Evolutionary conservation across 2,113 vertebrate species (phyloP), one percentile per base, ranked within the genome.

Genomic region (Notothenia coriiceps): DNA sequence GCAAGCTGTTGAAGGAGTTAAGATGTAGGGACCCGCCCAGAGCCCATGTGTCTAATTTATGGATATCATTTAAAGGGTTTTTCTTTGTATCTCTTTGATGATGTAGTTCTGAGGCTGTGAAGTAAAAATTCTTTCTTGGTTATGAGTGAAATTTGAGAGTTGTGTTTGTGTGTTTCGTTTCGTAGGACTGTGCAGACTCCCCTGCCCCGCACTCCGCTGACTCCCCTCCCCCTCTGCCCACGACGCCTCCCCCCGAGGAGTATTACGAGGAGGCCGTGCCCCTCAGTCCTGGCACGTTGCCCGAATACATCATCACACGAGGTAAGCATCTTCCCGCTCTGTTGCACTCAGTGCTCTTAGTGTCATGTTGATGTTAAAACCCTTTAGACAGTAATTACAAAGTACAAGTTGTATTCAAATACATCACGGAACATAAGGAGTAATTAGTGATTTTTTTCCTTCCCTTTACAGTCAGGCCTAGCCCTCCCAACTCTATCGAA

Each of bases 211-310:
- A 69, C 62, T 88, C 88, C 5, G 72, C 82, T 35, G 95, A 96
- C 82, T 93, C 94, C 40, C 96, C 98, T 75, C 98, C 98, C 0
- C 97, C 97, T 0, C 93, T 99, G 74, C 98, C 98, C 85, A 99
- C 95, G 68, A 98, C 97, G 2, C 97, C 97, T 50, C 97, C 97
- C 0, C 98, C 98, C 0, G 98, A 99, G 92, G 98, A 98, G 76
- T 97, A 98, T 89, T 99, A 99, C 0, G 98, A 99, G 89, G 98
- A 99, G 88, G 98, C 98, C 1, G 96, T 97, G 74, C 98, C 98
- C 2, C 95, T 99, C 59, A 95, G 97, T 10, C 97, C 98, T 0
- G 98, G 97, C 79, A 97, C 96, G 70, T 85, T 94, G 40, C 97
- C 98, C 0, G 97, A 99, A 83, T 99, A 98, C 86, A 98, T 99